Conservation (phyloP, 2,113 vertebrate species). For the Cyprinodon brontotheroides region DNA sequence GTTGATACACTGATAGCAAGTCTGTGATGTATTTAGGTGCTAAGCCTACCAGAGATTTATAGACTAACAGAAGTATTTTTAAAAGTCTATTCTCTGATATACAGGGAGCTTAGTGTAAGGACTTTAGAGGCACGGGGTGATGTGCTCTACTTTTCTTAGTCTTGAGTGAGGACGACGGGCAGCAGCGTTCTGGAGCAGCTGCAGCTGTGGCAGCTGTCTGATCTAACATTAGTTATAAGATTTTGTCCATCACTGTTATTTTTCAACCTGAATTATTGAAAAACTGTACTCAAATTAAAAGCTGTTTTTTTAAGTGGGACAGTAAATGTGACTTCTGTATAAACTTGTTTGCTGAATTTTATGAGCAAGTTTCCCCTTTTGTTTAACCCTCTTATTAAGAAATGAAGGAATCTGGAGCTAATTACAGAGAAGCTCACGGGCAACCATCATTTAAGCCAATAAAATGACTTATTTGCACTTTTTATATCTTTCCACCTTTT, state of each 20-base stretch:
- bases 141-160: too few species aligned
- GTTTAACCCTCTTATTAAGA: conserved; percentile 32
- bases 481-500: neutral
- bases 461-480: conserved; percentile 37
- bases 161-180: too few species aligned
- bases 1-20: too few species aligned
- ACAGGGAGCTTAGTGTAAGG: too few species aligned
- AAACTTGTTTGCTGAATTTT: neutral
- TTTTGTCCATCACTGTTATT: neutral
- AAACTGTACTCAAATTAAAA: neutral
- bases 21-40: too few species aligned
- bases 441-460: conserved; percentile 20
- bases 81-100: too few species aligned
- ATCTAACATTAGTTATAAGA: neutral
- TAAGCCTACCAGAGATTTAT: too few species aligned
- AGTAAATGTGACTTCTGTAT: neutral
- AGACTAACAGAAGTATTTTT: too few species aligned
- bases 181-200: too few species aligned
- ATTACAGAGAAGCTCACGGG: neutral
- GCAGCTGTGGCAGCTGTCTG: too few species aligned
- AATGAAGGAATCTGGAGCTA: neutral
- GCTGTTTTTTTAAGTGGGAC: neutral
- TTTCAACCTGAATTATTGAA: neutral
- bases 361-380: neutral
- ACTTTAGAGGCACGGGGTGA: too few species aligned